Evolutionary conservation across 2,888 invertebrate species (phyloP), one percentile per base, ranked within the genome.

Genomic region (Bellardia bayeri): DNA sequence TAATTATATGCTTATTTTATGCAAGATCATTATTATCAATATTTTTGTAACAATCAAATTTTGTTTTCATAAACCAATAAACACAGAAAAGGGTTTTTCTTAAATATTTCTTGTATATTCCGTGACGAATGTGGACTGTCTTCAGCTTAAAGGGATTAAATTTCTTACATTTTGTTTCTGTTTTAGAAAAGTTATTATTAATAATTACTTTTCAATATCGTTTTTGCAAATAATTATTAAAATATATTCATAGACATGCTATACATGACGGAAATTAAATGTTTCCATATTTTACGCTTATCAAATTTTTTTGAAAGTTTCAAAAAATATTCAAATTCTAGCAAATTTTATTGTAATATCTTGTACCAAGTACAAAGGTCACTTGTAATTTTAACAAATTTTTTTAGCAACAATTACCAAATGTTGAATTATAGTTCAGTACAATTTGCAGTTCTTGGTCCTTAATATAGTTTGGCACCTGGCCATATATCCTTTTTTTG

Each of bases 1-100:
- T 76, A 83, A 83, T 86, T 76, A 83, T 75, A 83, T 83, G 87
- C 81, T 68, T 64, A 82, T 82, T 87, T 84, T 78, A 84, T 81
- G 87, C 81, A 68, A 45, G 61, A 68, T 87, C 76, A 83, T 80
- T 68, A 37, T 56, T 76, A 56, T 69, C 58, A 74, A 75, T 76
- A 49, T 75, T 64, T 56, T 16, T 13, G 58, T 7, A 45, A 30
- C 37, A 63, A 37, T 54, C 56, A 54, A 33, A 45, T 66, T 76
- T 54, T 54, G 1, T 69, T 63, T 66, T 51, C 63, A 16, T 4
- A 3, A 49, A 71, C n/a, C 23, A 80, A 72, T 63, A 14, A 16
- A 11, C 16, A 1, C 30, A 13, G 1, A n/a, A 66, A 74, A 82
- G 49, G 45, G n/a, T 51, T 58, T 58, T 7, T 72, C 14, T 66